Percentiles rank a stretch among this genome's conserved stretches.
Conservation (phyloP, 1,140 invertebrate genomes). For the Hycleus phaleratus region DNA sequence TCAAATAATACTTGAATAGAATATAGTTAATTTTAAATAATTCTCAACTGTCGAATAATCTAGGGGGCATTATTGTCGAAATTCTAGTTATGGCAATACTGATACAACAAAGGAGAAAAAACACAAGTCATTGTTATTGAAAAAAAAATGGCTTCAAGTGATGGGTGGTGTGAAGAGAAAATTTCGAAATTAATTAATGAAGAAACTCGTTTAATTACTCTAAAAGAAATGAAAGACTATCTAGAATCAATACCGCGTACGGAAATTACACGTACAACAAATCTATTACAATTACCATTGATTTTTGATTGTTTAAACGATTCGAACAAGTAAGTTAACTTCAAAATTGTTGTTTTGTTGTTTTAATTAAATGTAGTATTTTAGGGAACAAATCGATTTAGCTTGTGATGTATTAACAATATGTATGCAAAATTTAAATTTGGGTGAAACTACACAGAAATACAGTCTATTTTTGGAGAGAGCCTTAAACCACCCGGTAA, state of each 20-base stretch:
- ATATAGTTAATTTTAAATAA: too few relatives aligned
- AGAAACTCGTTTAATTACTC: constrained; percentile 37
- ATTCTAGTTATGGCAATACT: too few relatives aligned
- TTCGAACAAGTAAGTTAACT: constrained; percentile 37
- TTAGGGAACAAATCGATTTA: constrained; percentile 46
- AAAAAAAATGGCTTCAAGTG: constrained; percentile 27
- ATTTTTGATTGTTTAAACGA: constrained; percentile 43
- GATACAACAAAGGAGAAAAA: too few relatives aligned
- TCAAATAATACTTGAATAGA: too few relatives aligned
- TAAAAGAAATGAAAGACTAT: constrained; percentile 41
- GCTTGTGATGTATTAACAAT: constrained; percentile 51
- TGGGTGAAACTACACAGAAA: constrained; percentile 44
- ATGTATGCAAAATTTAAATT: constrained; percentile 48
- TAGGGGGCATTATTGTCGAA: too few relatives aligned
- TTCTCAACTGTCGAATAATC: too few relatives aligned
- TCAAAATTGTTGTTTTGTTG: constrained; percentile 17
- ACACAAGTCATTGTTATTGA: too few relatives aligned
- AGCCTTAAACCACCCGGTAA: constrained; percentile 47
- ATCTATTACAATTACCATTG: constrained; percentile 36
- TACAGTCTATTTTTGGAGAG: constrained; percentile 45
- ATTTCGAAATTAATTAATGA: constrained; percentile 36
- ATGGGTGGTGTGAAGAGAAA: constrained; percentile 42
- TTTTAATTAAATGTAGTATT: constrained; percentile 4
- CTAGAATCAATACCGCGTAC: constrained; percentile 34
- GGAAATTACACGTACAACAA: constrained; percentile 34